These are phyloP conservation scores for Bungarus multicinctus DNA, from an alignment of 2,113 vertebrate genomes.

Conservation along the genomic window DNA sequence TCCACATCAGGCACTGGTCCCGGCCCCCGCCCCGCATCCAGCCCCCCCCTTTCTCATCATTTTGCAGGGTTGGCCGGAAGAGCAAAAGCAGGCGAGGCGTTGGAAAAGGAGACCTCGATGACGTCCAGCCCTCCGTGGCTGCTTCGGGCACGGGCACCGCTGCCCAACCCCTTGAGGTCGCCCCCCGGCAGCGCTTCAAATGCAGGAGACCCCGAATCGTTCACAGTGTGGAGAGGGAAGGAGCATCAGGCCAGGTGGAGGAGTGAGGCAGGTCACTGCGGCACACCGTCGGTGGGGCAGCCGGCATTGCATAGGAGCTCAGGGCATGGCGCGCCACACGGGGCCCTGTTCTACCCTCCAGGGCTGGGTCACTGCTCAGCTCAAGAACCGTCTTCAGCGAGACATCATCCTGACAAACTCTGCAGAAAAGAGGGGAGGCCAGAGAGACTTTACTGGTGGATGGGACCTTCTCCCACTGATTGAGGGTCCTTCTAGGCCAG, in stretches of 20 bases:
- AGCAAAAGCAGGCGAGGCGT: slow-evolving; percentile 50
- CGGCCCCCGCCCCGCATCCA: slow-evolving; percentile 37
- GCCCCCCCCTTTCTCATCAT: slow-evolving; percentile 38
- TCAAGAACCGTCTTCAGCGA: slow-evolving; percentile 74
- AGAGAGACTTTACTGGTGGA: neutral
- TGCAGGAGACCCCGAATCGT: slow-evolving; percentile 71
- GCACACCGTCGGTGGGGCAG: slow-evolving; percentile 64
- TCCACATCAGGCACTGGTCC: slow-evolving; percentile 61
- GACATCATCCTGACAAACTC: slow-evolving; percentile 99
- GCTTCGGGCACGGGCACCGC: slow-evolving; percentile 50
- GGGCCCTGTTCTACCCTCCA: slow-evolving; percentile 63
- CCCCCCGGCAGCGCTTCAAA: slow-evolving; percentile 65
- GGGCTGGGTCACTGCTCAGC: slow-evolving; percentile 55
- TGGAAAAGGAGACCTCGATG: slow-evolving; percentile 28
- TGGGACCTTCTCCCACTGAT: neutral
- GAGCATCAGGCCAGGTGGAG: slow-evolving; percentile 60
- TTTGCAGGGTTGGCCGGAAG: slow-evolving; percentile 56
- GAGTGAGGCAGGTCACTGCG: slow-evolving; percentile 63
- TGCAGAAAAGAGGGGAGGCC: slow-evolving; percentile 58
- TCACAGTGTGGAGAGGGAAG: slow-evolving; percentile 79
- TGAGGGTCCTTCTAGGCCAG: neutral
- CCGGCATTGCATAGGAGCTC: slow-evolving; percentile 62
- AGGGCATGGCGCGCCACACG: slow-evolving; percentile 55
- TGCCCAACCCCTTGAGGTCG: slow-evolving; percentile 31
- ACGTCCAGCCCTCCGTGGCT: slow-evolving; percentile 54